These are phyloP conservation scores for Cyanistes caeruleus DNA, from an alignment of 2,113 vertebrate species.

Conservation along the genomic window DNA sequence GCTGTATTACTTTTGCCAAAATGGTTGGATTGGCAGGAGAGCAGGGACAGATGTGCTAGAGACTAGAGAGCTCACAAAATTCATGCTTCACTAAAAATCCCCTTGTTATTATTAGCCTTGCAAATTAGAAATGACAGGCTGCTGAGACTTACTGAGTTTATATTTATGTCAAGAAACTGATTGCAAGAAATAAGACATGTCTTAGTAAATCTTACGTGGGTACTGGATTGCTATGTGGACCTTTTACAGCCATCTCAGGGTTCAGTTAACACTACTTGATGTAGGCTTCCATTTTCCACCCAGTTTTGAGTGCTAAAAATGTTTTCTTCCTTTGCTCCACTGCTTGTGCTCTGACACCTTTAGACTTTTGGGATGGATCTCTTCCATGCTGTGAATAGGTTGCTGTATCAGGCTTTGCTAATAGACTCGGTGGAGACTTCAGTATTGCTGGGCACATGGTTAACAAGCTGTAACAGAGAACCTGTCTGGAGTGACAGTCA, in stretches of 20 bases:
- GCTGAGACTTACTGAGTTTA: constrained; percentile 20
- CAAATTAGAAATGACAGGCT: constrained; percentile 55
- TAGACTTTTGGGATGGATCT: background rate
- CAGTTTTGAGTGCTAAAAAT: background rate
- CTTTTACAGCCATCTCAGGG: background rate
- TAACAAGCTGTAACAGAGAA: background rate
- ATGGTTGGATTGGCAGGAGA: constrained; percentile 41
- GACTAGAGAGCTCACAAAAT: constrained; percentile 35
- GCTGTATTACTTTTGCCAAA: background rate
- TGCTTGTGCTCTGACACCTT: background rate
- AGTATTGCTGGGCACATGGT: background rate
- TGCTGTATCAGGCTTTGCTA: background rate
- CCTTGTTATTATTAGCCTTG: constrained; percentile 39
- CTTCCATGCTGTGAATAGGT: background rate
- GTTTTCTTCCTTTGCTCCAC: background rate
- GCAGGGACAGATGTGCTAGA: constrained; percentile 50
- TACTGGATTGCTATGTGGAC: background rate
- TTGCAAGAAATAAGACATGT: constrained; percentile 21
- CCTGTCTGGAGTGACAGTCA: background rate
- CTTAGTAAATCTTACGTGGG: background rate
- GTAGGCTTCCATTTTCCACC: background rate
- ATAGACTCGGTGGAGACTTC: fast-evolving
- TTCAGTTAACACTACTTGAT: background rate
- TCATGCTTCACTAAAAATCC: constrained; percentile 16
- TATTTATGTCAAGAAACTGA: constrained; percentile 53